Conservation (phyloP, 2,888 invertebrate species). For the Agrotis ipsilon region DNA sequence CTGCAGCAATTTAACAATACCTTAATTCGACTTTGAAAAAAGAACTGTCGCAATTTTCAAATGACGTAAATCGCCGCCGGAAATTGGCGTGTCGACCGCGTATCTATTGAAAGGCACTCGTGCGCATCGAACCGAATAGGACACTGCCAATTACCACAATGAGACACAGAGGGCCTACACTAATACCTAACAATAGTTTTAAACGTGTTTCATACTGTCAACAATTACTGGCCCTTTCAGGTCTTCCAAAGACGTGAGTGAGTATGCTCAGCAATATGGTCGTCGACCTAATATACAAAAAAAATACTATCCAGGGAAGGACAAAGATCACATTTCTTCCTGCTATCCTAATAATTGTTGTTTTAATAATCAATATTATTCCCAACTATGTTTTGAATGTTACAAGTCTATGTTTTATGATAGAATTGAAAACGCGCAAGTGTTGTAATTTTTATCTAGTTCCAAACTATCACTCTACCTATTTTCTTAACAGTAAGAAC, state of each 20-base stretch:
- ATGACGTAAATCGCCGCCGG: slow-evolving; percentile 79
- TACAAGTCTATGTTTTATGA: too few relatives aligned
- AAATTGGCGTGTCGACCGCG: slow-evolving; percentile 70
- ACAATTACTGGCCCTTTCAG: too few relatives aligned
- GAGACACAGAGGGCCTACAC: neutral
- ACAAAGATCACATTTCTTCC: neutral
- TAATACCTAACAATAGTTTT: too few relatives aligned
- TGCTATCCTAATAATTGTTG: too few relatives aligned
- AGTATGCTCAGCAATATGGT: neutral
- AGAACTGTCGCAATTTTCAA: slow-evolving; percentile 57
- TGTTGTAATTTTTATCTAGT: too few relatives aligned
- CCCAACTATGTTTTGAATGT: too few relatives aligned
- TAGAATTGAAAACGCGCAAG: too few relatives aligned
- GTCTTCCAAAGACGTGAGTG: too few relatives aligned
- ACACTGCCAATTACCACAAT: slow-evolving; percentile 52
- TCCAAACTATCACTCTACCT: neutral
- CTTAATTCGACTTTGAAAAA: slow-evolving; percentile 24
- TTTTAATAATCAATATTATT: too few relatives aligned
- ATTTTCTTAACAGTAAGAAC: neutral
- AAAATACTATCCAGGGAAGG: neutral
- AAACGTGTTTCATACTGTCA: too few relatives aligned
- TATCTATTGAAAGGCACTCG: slow-evolving; percentile 72
- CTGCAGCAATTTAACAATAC: slow-evolving; percentile 11
- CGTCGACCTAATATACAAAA: neutral
- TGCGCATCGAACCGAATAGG: slow-evolving; percentile 74